A percentile compares a stretch with the other conserved stretches of the same genome.
phyloP scores from a whole-genome alignment of 35 echinoderm and acorn worm species.

The Amphiura filiformis region DNA sequence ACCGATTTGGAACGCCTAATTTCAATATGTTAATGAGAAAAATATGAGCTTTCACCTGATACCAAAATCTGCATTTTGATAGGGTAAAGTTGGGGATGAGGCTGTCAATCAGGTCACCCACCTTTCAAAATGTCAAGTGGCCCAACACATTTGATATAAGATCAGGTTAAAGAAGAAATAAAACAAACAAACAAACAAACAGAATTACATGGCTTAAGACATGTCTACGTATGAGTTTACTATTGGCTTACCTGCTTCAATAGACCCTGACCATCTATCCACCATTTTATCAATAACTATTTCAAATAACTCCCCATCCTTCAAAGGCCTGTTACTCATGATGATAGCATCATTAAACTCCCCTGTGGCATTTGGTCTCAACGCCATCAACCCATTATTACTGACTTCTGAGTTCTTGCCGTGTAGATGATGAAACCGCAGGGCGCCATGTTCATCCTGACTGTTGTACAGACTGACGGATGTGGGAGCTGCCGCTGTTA shows the following conservation, averaged over 20 bases:
- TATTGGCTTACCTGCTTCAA: constrained; percentile 73
- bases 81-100: too few species aligned
- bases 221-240: not conserved
- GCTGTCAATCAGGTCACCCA: too few species aligned
- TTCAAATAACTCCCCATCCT: constrained; percentile 78
- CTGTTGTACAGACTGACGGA: not conserved
- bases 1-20: too few species aligned
- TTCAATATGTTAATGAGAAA: too few species aligned
- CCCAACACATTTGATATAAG: too few species aligned
- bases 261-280: constrained; percentile 95
- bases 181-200: not conserved
- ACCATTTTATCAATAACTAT: constrained; percentile 92
- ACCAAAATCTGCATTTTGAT: too few species aligned
- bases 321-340: constrained; percentile 70
- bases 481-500: not conserved
- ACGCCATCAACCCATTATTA: constrained; percentile 74
- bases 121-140: too few species aligned
- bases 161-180: too few species aligned
- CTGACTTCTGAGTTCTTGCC: constrained; percentile 78
- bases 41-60: too few species aligned
- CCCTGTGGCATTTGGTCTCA: constrained; percentile 71
- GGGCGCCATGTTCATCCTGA: not conserved
- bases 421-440: constrained; percentile 71
- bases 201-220: not conserved
- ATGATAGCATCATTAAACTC: constrained; percentile 96